Percentiles rank a stretch among this genome's conserved stretches.
These are phyloP conservation scores for Hippopotamyrus pictus DNA, from an alignment of 2,797 vertebrate genomes.

Conservation along the genomic window DNA sequence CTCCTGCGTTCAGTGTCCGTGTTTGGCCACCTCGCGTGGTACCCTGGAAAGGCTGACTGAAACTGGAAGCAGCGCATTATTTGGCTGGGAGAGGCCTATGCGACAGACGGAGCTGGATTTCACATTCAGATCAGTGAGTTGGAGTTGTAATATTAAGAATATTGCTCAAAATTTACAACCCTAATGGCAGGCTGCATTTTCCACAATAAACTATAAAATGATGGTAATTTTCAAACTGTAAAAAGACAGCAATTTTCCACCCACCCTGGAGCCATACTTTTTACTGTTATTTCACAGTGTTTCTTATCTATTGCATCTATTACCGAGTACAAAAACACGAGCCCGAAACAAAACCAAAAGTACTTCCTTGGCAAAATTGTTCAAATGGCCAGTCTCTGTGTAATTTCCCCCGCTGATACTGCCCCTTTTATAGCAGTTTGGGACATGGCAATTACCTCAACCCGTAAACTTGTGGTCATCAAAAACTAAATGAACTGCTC, in stretches of 20 bases:
- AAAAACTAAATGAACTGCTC: conserved; percentile 7
- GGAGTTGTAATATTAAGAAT: neutral
- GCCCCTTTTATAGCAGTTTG: conserved; percentile 16
- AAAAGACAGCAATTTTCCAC: conserved; percentile 10
- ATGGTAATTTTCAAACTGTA: neutral
- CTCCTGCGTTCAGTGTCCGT: neutral
- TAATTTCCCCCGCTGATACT: neutral
- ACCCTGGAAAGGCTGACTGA: neutral
- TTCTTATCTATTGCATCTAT: neutral
- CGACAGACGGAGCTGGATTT: neutral
- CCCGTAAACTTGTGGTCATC: conserved; percentile 6
- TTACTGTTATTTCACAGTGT: conserved; percentile 9
- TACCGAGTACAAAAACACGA: neutral
- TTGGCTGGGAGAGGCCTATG: neutral
- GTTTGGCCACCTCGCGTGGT: neutral
- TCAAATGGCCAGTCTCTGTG: conserved; percentile 4
- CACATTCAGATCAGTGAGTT: neutral
- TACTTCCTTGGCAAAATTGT: neutral
- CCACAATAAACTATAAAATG: neutral
- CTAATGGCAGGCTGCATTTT: neutral
- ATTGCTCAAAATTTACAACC: neutral
- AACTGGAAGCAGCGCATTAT: neutral
- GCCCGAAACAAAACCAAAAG: conserved; percentile 12
- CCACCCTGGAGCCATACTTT: neutral
- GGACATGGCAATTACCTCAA: conserved; percentile 13